Base-by-base conservation (phyloP, 2,113 vertebrate species). In the Oryzias curvinotus region DNA sequence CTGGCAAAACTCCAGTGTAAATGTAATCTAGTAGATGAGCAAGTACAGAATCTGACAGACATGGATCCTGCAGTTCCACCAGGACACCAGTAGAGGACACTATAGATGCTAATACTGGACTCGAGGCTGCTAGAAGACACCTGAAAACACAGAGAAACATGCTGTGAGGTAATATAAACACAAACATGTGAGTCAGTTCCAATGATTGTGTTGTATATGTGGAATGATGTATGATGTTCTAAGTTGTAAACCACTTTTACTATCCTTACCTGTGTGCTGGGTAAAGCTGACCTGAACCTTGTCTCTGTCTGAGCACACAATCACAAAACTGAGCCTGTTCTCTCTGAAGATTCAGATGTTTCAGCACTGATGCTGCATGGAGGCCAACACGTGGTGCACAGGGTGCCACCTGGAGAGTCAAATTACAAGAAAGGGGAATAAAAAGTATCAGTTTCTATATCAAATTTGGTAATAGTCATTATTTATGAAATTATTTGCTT, bases 71-170 rank as follows among this genome's bases (percentile, higher is more conserved):
- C 61, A 92, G 75, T 48, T 92, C 88, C 65, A 92, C 66, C 50
- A 91, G 46, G 16, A 62, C 71, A 3, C 90, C 82, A 50, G 72
- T 17, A 60, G 80, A 84, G 30, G 83, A 74, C 48, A 91, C 65
- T 15, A 91, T 78, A 52, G 84, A 82, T 7, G 87, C 87, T 14
- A 90, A 73, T 15, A 91, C 84, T 28, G 89, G 90, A 71, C 91
- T 91, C 6, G 82, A 90, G 16, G 88, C 91, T 52, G 91, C 87
- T 19, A 92, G 76, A 30, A 92, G 73, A 73, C 86, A 88, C 71
- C 85, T 91, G 54, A 47, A 26, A 36, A 23, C 5, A 74, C 45
- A 77, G 25, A 65, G 4, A n/a, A 52, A 4, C 56, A 5, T 6
- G 16, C 28, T 28, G n/a, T 30, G 5, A 52, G 16, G 5, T 5